Conservation (phyloP, 1,140 invertebrate species). For the Aphis craccivora region DNA sequence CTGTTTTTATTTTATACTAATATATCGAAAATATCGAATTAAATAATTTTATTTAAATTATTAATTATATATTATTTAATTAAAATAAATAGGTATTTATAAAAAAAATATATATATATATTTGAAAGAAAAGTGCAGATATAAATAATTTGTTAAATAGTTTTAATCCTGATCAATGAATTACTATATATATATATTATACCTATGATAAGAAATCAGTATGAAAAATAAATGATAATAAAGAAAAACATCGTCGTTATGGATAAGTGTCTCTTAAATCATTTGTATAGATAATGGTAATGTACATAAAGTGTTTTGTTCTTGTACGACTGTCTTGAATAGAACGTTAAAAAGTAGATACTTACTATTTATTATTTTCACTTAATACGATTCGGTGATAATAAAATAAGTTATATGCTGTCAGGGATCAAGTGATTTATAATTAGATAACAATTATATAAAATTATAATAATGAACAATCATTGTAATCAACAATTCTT, state of each 20-base stretch:
- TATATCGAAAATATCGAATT: neutral
- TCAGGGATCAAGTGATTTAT: conserved; percentile 49
- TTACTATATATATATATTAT: neutral
- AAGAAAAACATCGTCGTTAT: conserved; percentile 43
- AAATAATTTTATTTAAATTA: neutral
- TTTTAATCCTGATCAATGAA: neutral
- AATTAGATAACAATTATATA: conserved; percentile 50
- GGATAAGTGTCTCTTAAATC: conserved; percentile 46
- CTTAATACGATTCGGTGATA: conserved; percentile 33
- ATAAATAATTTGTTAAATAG: neutral
- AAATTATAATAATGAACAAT: conserved; percentile 37
- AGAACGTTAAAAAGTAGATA: conserved; percentile 38
- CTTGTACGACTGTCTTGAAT: neutral
- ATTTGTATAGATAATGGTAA: conserved; percentile 40
- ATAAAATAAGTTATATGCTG: conserved; percentile 16
- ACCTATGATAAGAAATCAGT: neutral
- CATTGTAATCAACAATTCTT: conserved; percentile 18
- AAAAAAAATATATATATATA: neutral
- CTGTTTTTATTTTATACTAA: neutral
- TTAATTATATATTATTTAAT: neutral
- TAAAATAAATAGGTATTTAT: neutral
- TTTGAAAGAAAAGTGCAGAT: neutral
- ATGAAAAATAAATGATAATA: conserved; percentile 7
- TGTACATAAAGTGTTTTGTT: conserved; percentile 47
- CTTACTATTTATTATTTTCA: conserved; percentile 31